These are phyloP conservation scores for Scalopus aquaticus DNA, from an alignment of 2,113 vertebrate genomes.

Conservation along the genomic window DNA sequence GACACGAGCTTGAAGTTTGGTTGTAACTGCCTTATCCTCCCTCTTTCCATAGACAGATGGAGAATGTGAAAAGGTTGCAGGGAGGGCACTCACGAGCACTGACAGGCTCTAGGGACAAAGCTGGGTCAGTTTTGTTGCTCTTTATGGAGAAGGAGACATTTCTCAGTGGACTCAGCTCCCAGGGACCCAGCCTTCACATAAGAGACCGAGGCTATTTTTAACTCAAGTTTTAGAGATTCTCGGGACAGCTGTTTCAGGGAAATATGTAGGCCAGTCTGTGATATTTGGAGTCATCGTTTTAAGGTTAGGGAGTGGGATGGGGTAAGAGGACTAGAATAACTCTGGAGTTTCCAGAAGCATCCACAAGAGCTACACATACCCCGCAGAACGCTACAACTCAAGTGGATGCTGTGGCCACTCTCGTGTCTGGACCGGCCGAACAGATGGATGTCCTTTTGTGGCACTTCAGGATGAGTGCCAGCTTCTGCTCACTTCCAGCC, in stretches of 20 bases:
- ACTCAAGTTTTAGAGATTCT: constrained; percentile 18
- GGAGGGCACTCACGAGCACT: neutral
- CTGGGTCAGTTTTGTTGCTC: constrained; percentile 4
- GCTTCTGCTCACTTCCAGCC: neutral
- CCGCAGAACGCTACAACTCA: neutral
- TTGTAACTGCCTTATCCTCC: neutral
- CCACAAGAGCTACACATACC: neutral
- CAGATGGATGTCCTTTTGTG: neutral
- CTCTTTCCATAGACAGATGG: neutral
- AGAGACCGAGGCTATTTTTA: constrained; percentile 67
- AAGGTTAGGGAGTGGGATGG: constrained; percentile 57
- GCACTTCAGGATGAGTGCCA: no score
- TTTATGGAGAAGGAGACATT: neutral
- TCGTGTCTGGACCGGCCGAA: neutral
- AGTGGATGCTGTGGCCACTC: neutral
- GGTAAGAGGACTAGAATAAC: constrained; percentile 50
- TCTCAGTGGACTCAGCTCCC: constrained; percentile 32
- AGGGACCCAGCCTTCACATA: constrained; percentile 9
- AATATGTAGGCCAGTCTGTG: constrained; percentile 70
- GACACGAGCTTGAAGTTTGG: neutral
- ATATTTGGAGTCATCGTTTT: constrained; percentile 64
- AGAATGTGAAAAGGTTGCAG: neutral
- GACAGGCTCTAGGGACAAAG: neutral
- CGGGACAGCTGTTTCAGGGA: constrained; percentile 66
- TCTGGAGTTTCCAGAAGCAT: constrained; percentile 1